These are phyloP conservation scores for Orchesella cincta DNA, from an alignment of 1,140 invertebrate species.

Conservation along the genomic window DNA sequence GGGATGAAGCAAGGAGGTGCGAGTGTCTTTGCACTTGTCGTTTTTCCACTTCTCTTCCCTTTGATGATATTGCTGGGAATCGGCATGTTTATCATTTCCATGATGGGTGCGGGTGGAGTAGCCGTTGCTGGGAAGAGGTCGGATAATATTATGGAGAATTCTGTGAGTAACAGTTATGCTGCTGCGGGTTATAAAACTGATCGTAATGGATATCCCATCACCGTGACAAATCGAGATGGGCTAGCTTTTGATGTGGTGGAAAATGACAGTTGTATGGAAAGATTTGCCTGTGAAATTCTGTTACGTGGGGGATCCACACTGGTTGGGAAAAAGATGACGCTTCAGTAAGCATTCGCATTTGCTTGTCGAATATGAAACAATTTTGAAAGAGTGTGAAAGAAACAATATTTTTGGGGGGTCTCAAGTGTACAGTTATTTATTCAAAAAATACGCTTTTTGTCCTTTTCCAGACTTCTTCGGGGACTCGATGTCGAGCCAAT, in stretches of 20 bases:
- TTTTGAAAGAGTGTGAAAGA: not conserved
- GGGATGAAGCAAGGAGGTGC: slow-evolving; percentile 29
- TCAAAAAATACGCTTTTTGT: not conserved
- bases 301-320: not conserved
- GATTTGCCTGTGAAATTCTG: slow-evolving; percentile 24
- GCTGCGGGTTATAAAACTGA: not conserved
- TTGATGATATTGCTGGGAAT: slow-evolving; percentile 23
- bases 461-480: not conserved
- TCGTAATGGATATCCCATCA: not conserved
- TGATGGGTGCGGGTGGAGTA: slow-evolving; percentile 2
- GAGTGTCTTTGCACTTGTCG: slow-evolving; percentile 29
- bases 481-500: slow-evolving; percentile 17
- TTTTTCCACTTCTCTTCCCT: slow-evolving; percentile 35
- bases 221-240: slow-evolving; percentile 19
- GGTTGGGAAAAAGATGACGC: not conserved
- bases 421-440: not conserved
- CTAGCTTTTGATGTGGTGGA: slow-evolving; percentile 9
- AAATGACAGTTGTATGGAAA: not conserved
- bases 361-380: too few relatives aligned
- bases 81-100: slow-evolving; percentile 15
- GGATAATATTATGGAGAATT: not conserved
- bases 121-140: not conserved
- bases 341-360: not conserved
- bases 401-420: not conserved
- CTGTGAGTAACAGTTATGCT: not conserved